phyloP scores from a whole-genome alignment of 1,140 invertebrate species.

The Drosophila prosaltans region DNA sequence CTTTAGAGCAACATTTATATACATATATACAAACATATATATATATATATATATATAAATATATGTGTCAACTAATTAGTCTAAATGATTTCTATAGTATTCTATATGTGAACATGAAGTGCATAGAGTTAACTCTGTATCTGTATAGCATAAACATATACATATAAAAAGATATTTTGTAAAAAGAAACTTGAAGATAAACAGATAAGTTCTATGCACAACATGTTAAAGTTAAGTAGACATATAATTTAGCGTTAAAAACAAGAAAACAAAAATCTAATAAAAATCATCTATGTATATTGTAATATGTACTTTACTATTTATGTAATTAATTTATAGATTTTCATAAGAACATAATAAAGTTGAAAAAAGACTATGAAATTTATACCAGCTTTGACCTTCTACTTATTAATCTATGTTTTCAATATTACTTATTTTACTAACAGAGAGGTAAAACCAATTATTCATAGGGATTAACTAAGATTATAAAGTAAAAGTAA shows the following conservation, averaged over 20 bases:
- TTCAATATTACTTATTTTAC: too few relatives aligned
- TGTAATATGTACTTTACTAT: conserved; percentile 68
- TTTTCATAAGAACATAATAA: conserved; percentile 68
- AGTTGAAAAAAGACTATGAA: conserved; percentile 28
- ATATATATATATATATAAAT: conserved; percentile 38
- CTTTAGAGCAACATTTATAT: conserved; percentile 42
- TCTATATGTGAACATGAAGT: conserved; percentile 48
- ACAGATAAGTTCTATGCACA: conserved; percentile 26
- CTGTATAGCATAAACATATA: conserved; percentile 2
- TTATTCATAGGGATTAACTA: too few relatives aligned
- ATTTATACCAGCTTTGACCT: not conserved
- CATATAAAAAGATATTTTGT: conserved; percentile 2
- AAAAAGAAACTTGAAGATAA: conserved; percentile 8
- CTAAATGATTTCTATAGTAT: conserved; percentile 60
- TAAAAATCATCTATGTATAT: conserved; percentile 27
- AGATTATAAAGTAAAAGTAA: too few relatives aligned
- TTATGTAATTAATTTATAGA: conserved; percentile 74
- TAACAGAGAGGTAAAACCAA: too few relatives aligned
- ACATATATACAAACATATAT: not conserved
- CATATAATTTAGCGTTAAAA: conserved; percentile 50
- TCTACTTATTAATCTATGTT: too few relatives aligned
- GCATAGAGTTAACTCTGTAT: conserved; percentile 26
- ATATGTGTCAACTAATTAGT: conserved; percentile 44
- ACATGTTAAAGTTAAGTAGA: conserved; percentile 55
- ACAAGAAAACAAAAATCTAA: conserved; percentile 7